Conservation (phyloP, 2,797 vertebrate species). For the Pteronotus mesoamericanus region DNA sequence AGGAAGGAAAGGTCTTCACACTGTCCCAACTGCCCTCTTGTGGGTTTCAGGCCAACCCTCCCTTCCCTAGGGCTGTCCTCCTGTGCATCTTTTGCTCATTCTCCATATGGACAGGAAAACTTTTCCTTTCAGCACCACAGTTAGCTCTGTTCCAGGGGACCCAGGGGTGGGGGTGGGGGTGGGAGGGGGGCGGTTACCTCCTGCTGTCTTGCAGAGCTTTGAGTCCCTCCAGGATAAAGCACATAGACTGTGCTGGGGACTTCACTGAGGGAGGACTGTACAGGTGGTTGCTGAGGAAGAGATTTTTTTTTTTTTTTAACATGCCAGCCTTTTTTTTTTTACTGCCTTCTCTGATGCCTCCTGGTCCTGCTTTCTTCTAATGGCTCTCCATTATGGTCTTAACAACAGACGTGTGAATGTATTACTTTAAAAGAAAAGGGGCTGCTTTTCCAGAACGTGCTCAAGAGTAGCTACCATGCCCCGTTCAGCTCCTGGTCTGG, state of each 20-base stretch:
- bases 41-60: background rate
- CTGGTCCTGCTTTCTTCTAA: background rate
- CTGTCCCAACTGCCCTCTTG: background rate
- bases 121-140: background rate
- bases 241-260: background rate
- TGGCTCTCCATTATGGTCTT: background rate
- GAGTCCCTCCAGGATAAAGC: background rate
- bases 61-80: background rate
- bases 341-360: background rate
- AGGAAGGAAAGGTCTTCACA: background rate
- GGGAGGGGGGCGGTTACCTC: background rate
- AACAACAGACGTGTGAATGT: background rate
- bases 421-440: background rate
- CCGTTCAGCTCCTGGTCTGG: background rate
- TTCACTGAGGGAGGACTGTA: background rate
- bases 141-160: background rate
- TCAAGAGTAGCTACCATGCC: background rate
- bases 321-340: background rate
- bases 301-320: background rate
- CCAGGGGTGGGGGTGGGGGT: background rate
- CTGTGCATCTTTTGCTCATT: background rate
- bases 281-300: background rate
- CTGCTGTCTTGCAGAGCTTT: background rate
- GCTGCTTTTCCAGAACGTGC: background rate
- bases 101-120: too few relatives aligned